Evolutionary conservation across 2,113 vertebrate genomes (phyloP).

Genomic region (Chaetops frenatus): DNA sequence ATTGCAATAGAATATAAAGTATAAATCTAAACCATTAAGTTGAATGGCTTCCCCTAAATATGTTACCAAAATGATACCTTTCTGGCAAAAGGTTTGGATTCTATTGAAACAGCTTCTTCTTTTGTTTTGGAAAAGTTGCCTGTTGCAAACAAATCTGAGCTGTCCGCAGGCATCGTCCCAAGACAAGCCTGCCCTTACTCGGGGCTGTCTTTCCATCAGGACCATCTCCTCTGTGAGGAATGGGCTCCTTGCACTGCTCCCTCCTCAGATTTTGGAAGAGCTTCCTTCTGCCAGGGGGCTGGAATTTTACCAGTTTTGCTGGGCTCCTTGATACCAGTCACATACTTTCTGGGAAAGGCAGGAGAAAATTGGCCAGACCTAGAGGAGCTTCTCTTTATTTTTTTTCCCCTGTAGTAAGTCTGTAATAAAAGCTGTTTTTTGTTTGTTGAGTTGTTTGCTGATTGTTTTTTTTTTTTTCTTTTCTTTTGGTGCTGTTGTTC

Average conservation of each 20-base stretch:
- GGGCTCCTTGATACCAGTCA: not conserved
- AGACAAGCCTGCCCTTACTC: not conserved
- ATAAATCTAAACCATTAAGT: not conserved
- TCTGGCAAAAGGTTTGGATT: constrained; percentile 3
- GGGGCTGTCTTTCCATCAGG: not conserved
- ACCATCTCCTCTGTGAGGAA: not conserved
- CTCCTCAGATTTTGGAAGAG: not conserved
- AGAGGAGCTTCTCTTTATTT: not conserved
- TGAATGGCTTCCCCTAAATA: not conserved
- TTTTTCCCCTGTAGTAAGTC: not conserved
- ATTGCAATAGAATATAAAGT: not conserved
- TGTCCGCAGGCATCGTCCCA: not conserved
- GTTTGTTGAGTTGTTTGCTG: not conserved
- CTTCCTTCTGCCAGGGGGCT: not conserved
- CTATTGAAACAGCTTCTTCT: not conserved
- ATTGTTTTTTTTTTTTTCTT: accelerated
- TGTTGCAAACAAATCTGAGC: constrained; percentile 9
- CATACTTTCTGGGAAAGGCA: not conserved
- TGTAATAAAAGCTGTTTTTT: not conserved
- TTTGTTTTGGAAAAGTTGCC: constrained; percentile 38
- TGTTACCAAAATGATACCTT: not conserved
- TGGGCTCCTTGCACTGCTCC: not conserved
- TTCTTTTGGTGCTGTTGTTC: not conserved
- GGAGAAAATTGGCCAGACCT: not conserved
- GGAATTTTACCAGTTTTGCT: not conserved